These are phyloP conservation scores for Plebejus anna DNA, from an alignment of 2,888 invertebrate species.

Conservation along the genomic window DNA sequence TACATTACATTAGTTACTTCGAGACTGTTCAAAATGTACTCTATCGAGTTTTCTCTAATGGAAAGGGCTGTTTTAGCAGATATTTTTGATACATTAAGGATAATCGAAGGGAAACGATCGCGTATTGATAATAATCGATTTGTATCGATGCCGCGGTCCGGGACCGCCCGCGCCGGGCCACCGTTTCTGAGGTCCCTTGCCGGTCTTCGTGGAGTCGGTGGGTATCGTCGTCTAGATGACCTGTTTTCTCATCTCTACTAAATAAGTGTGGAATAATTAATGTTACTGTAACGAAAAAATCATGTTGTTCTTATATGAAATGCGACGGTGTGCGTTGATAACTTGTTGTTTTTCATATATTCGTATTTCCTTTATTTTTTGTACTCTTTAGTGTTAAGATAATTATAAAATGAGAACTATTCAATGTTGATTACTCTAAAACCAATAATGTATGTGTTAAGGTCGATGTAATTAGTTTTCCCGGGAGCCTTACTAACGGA, in stretches of 20 bases:
- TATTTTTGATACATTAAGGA: constrained; percentile 79
- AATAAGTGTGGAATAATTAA: constrained; percentile 66
- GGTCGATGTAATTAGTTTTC: constrained; percentile 75
- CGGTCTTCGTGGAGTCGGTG: constrained; percentile 41
- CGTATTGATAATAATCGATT: constrained; percentile 51
- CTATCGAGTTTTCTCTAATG: constrained; percentile 77
- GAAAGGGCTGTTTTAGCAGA: constrained; percentile 78
- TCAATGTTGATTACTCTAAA: constrained; percentile 79
- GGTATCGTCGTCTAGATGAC: constrained; percentile 45
- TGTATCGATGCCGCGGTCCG: constrained; percentile 38
- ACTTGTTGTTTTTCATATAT: constrained; percentile 80
- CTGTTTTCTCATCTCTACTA: constrained; percentile 57
- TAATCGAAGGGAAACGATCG: constrained; percentile 75
- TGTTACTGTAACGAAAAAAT: constrained; percentile 76
- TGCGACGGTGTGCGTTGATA: constrained; percentile 72
- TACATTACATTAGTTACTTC: constrained; percentile 78
- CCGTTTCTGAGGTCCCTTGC: constrained; percentile 36
- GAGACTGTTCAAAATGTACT: constrained; percentile 77
- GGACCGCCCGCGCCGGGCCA: constrained; percentile 35
- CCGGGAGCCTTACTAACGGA: constrained; percentile 74
- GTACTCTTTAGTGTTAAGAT: constrained; percentile 79
- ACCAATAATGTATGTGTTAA: constrained; percentile 75
- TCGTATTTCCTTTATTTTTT: constrained; percentile 81
- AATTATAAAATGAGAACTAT: constrained; percentile 76
- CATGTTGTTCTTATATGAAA: constrained; percentile 78